Conservation (phyloP, 2,113 vertebrate genomes). For the Oncorhynchus nerka region DNA sequence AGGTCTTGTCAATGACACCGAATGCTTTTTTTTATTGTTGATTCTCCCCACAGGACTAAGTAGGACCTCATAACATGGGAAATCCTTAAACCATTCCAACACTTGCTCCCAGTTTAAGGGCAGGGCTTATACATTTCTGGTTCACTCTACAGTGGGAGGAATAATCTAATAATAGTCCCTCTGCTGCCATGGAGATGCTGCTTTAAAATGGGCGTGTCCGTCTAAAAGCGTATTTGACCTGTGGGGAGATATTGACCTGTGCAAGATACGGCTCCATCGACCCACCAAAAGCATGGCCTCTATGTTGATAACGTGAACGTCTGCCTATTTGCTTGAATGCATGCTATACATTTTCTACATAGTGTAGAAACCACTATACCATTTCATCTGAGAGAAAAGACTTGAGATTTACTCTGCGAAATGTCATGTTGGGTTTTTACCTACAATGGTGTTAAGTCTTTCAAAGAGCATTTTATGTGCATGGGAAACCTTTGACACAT, state of each 20-base stretch:
- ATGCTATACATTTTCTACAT: neutral
- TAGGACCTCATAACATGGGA: neutral
- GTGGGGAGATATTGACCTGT: conserved; percentile 45
- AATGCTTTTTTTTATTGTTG: conserved; percentile 35
- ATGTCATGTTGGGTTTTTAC: too few relatives aligned
- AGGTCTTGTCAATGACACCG: too few relatives aligned
- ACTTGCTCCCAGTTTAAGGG: neutral
- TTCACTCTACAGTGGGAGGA: conserved; percentile 6
- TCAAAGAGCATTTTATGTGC: neutral
- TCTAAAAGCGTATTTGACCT: conserved; percentile 53
- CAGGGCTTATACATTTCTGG: neutral
- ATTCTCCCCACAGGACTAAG: neutral
- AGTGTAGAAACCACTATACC: neutral
- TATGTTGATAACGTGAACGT: neutral
- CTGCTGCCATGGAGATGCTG: conserved; percentile 13
- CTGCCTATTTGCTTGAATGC: neutral
- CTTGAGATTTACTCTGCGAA: too few relatives aligned
- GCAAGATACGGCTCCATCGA: conserved; percentile 38
- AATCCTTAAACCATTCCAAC: neutral
- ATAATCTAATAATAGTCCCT: conserved; percentile 5
- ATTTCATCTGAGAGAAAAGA: too few relatives aligned
- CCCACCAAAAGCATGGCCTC: conserved; percentile 9
- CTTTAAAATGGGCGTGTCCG: conserved; percentile 14
- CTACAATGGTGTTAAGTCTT: too few relatives aligned
- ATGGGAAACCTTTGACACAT: neutral